Percentiles rank a stretch among this genome's conserved stretches.
Evolutionary conservation across 2,888 invertebrate genomes (phyloP).

Genomic region (Hetaerina titia): DNA sequence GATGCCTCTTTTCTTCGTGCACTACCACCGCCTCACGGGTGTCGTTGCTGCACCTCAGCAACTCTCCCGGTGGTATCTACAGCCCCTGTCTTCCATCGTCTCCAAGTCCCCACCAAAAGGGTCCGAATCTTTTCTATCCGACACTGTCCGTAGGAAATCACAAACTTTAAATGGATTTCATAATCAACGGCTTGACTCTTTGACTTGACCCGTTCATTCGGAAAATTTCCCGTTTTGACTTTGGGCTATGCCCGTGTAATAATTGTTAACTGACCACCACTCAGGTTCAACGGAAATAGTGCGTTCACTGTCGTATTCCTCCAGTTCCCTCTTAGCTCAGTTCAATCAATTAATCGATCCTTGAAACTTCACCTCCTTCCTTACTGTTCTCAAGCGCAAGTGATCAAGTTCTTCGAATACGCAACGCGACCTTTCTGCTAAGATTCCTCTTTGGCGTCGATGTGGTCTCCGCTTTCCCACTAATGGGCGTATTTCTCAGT

Average conservation of each 20-base stretch:
- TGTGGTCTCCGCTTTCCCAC: constrained; percentile 25
- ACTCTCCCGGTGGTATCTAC: background rate
- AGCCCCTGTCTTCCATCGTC: background rate
- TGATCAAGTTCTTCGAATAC: constrained; percentile 25
- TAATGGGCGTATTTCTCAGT: constrained; percentile 45
- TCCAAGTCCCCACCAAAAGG: background rate
- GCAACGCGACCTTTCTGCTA: background rate
- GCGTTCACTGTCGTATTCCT: background rate
- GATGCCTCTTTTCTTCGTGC: background rate
- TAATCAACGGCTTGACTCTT: background rate
- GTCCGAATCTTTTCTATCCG: background rate
- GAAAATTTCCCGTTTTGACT: background rate
- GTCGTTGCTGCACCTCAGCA: background rate
- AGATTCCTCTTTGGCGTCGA: background rate
- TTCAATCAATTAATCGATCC: background rate
- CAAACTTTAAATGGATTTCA: background rate
- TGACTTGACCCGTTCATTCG: background rate
- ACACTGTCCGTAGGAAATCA: background rate
- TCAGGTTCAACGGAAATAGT: background rate
- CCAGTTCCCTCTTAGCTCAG: background rate
- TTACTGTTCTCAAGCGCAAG: background rate
- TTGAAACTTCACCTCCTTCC: background rate
- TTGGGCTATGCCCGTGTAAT: background rate
- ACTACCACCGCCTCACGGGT: background rate
- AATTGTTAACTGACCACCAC: background rate